Conservation (phyloP, 2,888 invertebrate genomes). For the Thera britannica region DNA sequence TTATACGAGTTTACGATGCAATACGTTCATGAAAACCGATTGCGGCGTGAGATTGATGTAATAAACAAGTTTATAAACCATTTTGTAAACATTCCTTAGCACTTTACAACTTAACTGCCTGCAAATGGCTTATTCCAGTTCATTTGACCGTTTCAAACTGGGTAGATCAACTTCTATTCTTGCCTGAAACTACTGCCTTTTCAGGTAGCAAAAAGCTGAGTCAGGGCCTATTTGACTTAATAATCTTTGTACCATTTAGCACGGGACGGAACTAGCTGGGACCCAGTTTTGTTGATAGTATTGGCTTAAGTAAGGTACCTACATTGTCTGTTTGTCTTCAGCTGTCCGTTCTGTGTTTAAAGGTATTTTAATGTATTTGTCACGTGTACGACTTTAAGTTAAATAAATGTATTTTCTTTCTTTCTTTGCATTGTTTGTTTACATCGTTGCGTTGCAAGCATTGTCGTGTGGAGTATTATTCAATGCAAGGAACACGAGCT, state of each 20-base stretch:
- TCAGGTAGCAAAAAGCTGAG: too few relatives aligned
- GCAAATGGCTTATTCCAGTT: neutral
- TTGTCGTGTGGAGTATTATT: conserved; percentile 35
- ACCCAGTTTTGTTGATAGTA: too few relatives aligned
- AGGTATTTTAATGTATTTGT: too few relatives aligned
- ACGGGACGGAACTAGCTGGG: too few relatives aligned
- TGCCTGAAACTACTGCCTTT: too few relatives aligned
- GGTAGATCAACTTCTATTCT: conserved; percentile 11
- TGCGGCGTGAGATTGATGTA: conserved; percentile 37
- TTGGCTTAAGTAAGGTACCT: too few relatives aligned
- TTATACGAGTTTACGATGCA: conserved; percentile 29
- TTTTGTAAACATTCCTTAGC: conserved; percentile 18
- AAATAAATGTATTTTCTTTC: too few relatives aligned
- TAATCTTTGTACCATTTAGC: too few relatives aligned
- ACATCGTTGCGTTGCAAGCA: conserved; percentile 30
- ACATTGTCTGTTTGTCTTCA: too few relatives aligned
- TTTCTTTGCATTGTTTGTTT: conserved; percentile 6
- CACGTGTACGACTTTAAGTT: too few relatives aligned
- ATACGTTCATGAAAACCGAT: conserved; percentile 38
- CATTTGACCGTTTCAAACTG: conserved; percentile 15
- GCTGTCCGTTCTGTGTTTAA: too few relatives aligned
- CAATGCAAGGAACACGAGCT: conserved; percentile 33
- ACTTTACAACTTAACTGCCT: conserved; percentile 10
- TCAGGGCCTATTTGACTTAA: too few relatives aligned
- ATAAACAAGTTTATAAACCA: conserved; percentile 26